Conservation (phyloP, 2,113 vertebrate genomes). For the Passer domesticus region DNA sequence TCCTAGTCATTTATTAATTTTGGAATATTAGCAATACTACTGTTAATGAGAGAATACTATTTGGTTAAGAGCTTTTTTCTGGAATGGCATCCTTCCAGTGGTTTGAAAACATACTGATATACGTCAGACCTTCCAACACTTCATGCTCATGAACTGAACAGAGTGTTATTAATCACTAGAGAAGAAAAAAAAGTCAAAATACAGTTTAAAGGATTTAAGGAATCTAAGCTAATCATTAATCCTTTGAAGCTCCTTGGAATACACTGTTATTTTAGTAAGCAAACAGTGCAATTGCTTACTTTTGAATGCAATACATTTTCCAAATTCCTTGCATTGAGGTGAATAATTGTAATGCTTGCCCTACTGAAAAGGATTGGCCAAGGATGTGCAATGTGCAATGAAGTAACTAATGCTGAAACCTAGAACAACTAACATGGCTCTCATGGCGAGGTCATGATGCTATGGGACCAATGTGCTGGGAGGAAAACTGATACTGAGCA, state of each 20-base stretch:
- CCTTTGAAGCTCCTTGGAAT: not conserved
- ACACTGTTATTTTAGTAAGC: not conserved
- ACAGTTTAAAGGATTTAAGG: not conserved
- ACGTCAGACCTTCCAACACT: not conserved
- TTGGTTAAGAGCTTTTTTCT: not conserved
- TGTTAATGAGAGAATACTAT: not conserved
- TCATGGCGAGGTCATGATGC: not conserved
- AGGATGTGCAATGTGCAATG: not conserved
- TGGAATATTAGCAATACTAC: not conserved
- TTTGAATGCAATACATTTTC: not conserved
- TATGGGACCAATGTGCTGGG: not conserved
- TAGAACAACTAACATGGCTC: not conserved
- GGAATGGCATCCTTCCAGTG: not conserved
- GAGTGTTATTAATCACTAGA: not conserved
- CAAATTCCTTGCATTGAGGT: not conserved
- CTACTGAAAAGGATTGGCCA: not conserved
- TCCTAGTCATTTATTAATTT: not conserved
- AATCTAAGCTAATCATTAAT: not conserved
- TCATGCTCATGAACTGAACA: not conserved
- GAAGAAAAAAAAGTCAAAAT: conserved; percentile 35
- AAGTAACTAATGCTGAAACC: not conserved
- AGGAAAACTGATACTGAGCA: not conserved
- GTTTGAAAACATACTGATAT: not conserved
- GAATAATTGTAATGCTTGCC: not conserved
- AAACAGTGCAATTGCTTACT: not conserved